These are phyloP conservation scores for Eumerus sabulonum DNA, from an alignment of 2,888 invertebrate species.

Conservation along the genomic window DNA sequence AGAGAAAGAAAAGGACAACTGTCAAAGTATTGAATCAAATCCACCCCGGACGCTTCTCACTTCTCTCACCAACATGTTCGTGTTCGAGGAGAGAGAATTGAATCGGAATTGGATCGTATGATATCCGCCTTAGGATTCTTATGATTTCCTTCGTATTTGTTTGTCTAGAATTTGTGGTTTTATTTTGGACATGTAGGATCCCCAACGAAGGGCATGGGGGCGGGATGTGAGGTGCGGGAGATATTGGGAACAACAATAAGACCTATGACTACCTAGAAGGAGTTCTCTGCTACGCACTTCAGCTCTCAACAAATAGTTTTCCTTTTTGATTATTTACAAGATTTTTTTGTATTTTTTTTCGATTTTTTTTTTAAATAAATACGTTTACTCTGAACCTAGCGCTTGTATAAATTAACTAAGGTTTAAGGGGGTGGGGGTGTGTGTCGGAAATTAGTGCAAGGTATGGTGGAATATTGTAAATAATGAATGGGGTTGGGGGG, in stretches of 20 bases:
- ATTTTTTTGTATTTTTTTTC: slow-evolving; percentile 3
- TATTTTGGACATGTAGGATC: slow-evolving; percentile 36
- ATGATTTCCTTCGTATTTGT: slow-evolving; percentile 52
- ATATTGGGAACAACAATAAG: slow-evolving; percentile 5
- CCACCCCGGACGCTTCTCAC: no score
- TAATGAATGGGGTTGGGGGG: slow-evolving; percentile 30
- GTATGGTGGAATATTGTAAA: slow-evolving; percentile 40
- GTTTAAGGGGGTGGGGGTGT: slow-evolving; percentile 26
- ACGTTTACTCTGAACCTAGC: slow-evolving; percentile 30
- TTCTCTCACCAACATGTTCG: no score
- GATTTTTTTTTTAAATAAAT: background rate
- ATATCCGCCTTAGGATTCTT: slow-evolving; percentile 26
- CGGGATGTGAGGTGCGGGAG: slow-evolving; percentile 6
- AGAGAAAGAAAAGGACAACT: no score
- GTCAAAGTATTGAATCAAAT: no score
- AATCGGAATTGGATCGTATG: no score
- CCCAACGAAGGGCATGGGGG: background rate
- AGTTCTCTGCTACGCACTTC: slow-evolving; percentile 32
- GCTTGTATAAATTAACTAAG: slow-evolving; percentile 56
- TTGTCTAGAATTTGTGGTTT: slow-evolving; percentile 52
- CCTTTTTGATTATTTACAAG: slow-evolving; percentile 43
- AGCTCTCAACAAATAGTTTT: slow-evolving; percentile 47
- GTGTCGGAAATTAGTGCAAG: slow-evolving; percentile 20
- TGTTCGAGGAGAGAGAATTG: no score
- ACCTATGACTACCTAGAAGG: background rate